A percentile compares a stretch with the other conserved stretches of the same genome.
Conservation (phyloP, 2,888 invertebrate genomes). For the Nemurella pictetii region DNA sequence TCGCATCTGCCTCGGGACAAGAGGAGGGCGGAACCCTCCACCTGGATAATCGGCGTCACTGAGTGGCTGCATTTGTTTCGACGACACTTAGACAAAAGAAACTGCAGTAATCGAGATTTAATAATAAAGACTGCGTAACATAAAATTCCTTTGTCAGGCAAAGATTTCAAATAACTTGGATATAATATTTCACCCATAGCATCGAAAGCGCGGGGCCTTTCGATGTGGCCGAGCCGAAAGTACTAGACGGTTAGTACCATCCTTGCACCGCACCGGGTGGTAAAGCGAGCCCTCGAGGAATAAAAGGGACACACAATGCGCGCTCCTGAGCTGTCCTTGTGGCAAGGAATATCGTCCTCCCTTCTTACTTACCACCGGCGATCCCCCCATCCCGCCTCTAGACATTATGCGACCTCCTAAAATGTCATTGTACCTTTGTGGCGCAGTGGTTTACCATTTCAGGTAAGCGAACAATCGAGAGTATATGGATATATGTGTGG, state of each 20-base stretch:
- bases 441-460: slow-evolving; percentile 19
- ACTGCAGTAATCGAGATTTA: not conserved
- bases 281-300: slow-evolving; percentile 18
- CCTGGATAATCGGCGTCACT: not conserved
- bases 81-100: not conserved
- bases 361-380: slow-evolving; percentile 33
- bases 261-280: slow-evolving; percentile 25
- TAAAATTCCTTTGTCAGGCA: not conserved
- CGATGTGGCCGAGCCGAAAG: not conserved
- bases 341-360: slow-evolving; percentile 17
- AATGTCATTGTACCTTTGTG: slow-evolving; percentile 23
- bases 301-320: slow-evolving; percentile 14
- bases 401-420: not conserved
- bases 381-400: slow-evolving; percentile 23
- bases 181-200: not conserved
- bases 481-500: slow-evolving; percentile 19
- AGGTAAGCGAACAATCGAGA: slow-evolving; percentile 3
- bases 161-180: not conserved
- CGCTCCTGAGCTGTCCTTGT: slow-evolving; percentile 32
- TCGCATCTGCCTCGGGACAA: not conserved
- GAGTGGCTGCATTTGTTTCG: not conserved
- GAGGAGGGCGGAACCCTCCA: not conserved
- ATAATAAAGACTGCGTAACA: not conserved
- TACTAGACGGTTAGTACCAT: not conserved
- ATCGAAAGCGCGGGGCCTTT: not conserved